These are phyloP conservation scores for Melitaea cinxia DNA, from an alignment of 1,140 invertebrate species.

Conservation along the genomic window DNA sequence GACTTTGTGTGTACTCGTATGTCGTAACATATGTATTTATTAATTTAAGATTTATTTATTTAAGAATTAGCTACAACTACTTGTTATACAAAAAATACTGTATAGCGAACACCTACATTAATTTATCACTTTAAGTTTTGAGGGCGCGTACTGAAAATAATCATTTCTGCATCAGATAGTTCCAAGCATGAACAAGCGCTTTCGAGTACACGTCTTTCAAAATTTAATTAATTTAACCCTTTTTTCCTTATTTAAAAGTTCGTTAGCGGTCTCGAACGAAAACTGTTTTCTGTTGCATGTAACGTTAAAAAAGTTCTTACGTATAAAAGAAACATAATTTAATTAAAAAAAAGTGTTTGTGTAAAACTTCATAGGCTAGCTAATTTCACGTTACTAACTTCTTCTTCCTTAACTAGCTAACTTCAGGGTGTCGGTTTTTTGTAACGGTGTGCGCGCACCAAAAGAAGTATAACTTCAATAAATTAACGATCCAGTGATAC, in stretches of 20 bases:
- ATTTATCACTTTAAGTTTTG: conserved; percentile 24
- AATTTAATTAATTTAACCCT: background rate
- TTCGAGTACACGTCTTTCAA: conserved; percentile 1
- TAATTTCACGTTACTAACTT: too few species aligned
- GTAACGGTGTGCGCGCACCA: too few species aligned
- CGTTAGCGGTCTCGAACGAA: background rate
- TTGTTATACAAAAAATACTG: conserved; percentile 4
- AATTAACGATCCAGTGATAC: too few species aligned
- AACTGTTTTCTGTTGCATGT: background rate
- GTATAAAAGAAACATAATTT: too few species aligned
- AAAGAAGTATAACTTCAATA: too few species aligned
- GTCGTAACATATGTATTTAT: too few species aligned
- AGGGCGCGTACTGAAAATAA: conserved; percentile 14
- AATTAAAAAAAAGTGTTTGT: too few species aligned
- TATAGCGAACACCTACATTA: conserved; percentile 10
- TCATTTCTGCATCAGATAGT: conserved; percentile 26
- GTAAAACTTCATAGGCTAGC: too few species aligned
- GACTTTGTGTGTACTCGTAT: too few species aligned
- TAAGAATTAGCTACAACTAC: background rate
- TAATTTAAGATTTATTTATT: background rate
- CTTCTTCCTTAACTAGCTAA: too few species aligned
- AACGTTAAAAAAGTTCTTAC: background rate
- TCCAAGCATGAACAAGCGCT: conserved; percentile 23
- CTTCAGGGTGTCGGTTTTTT: too few species aligned
- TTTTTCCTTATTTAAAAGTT: background rate